These are phyloP conservation scores for Mactromeris polynyma DNA, from an alignment of 2,888 invertebrate genomes.

Conservation along the genomic window DNA sequence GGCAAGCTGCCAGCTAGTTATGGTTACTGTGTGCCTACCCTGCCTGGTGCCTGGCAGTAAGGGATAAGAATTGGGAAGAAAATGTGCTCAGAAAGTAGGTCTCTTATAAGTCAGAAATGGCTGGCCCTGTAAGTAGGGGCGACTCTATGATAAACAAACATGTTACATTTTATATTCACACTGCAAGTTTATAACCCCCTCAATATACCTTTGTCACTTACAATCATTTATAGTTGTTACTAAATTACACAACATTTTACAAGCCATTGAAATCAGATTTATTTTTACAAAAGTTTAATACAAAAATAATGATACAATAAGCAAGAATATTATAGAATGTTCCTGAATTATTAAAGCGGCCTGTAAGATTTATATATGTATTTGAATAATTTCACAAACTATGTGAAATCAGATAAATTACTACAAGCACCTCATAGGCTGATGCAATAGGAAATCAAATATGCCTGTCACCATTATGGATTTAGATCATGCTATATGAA, in stretches of 20 bases:
- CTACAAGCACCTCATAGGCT: background rate
- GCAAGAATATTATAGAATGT: background rate
- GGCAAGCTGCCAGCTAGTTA: no score
- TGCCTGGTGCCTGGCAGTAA: no score
- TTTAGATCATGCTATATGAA: background rate
- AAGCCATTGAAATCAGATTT: background rate
- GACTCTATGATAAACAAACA: no score
- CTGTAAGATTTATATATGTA: background rate
- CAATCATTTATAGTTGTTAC: no score
- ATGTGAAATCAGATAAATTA: background rate
- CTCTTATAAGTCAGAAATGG: no score
- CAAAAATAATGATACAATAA: background rate
- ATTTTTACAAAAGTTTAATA: slow-evolving; percentile 5
- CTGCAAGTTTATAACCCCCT: no score
- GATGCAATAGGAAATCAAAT: background rate
- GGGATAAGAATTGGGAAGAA: no score
- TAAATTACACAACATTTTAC: background rate
- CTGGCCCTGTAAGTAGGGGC: no score
- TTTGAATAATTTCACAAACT: background rate
- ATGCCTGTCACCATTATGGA: background rate
- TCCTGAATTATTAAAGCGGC: background rate
- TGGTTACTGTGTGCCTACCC: no score
- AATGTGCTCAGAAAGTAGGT: no score
- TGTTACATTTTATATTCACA: no score
- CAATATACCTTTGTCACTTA: no score